phyloP scores from a whole-genome alignment of 2,797 vertebrate genomes.

The Gymnoscopelus braueri region DNA sequence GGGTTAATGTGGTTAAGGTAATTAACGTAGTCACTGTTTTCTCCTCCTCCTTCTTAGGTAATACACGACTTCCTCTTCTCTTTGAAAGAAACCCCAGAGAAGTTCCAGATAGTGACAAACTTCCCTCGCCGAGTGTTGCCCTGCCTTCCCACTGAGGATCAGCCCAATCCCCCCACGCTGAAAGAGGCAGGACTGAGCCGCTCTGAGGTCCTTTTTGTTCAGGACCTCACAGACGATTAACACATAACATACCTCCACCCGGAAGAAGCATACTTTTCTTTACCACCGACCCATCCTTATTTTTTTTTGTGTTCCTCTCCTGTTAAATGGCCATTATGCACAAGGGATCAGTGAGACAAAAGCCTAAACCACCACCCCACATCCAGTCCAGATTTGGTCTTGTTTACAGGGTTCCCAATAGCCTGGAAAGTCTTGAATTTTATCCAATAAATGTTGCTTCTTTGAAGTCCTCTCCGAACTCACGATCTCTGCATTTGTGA shows the following conservation, averaged over 20 bases:
- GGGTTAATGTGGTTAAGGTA: too few species aligned
- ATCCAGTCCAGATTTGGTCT: slow-evolving; percentile 72
- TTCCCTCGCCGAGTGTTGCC: slow-evolving; percentile 96
- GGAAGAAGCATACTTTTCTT: slow-evolving; percentile 59
- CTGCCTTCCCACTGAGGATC: slow-evolving; percentile 93
- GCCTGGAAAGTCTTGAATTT: slow-evolving; percentile 82
- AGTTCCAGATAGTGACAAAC: slow-evolving; percentile 98
- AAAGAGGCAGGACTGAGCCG: slow-evolving; percentile 98
- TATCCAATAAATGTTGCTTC: slow-evolving; percentile 76
- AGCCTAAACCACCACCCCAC: slow-evolving; percentile 76
- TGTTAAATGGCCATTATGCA: slow-evolving; percentile 90
- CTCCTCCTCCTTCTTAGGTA: slow-evolving; percentile 80
- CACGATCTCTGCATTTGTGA: slow-evolving; percentile 54
- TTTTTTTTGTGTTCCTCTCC: slow-evolving; percentile 78
- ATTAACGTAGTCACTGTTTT: not conserved
- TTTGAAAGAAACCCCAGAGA: slow-evolving; percentile 98
- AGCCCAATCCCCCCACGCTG: slow-evolving; percentile 94
- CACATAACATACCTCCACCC: slow-evolving; percentile 74
- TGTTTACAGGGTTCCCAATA: slow-evolving; percentile 79
- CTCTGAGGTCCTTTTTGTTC: slow-evolving; percentile 98
- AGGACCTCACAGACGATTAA: slow-evolving; percentile 99
- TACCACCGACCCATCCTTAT: slow-evolving; percentile 32
- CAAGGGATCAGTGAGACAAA: slow-evolving; percentile 89
- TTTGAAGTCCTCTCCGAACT: slow-evolving; percentile 69
- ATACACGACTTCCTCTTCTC: slow-evolving; percentile 99